Base-by-base conservation (phyloP, 2,797 vertebrate genomes). In the Notolabrus celidotus region DNA sequence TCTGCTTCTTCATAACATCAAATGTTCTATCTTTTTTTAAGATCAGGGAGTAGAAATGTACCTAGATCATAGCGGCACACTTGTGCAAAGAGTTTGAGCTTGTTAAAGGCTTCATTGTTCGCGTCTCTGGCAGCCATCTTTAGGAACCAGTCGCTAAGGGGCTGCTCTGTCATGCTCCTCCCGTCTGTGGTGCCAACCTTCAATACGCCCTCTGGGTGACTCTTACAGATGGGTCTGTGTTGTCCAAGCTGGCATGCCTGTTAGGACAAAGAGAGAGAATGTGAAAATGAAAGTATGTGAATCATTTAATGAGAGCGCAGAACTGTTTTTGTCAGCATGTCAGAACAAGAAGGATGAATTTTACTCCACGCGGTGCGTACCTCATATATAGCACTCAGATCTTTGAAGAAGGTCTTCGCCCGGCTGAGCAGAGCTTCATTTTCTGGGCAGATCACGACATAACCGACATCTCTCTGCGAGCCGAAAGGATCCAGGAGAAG, bases 71-170 rank as follows among this genome's bases (percentile, higher is more conserved):
- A 97, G 92, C 95, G 95, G 94, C 97, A 99, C 81, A 99, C 97
- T 98, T 99, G 97, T 74, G 98, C 97, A 19, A 97, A 99, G 52
- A 99, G 94, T 85, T 97, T 97, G 86, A 99, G 96, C 91, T 97
- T 97, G 90, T 95, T 96, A 91, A 98, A 97, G 0, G 96, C 95
- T 80, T 99, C 98, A 15, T 90, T 96, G 95, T 95, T 96, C 87
- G 94, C 87, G 0, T 92, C 92, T 78, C 95, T 96, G 80, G 94
- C 90, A 73, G 96, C 92, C 92, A 93, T 91, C 89, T 97, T 98
- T 50, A 96, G 95, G 91, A 99, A 99, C 98, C 98, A 99, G 67
- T 99, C 97, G 1, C 96, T 96, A 74, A 99, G 96, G 47, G 96
- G 89, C 87, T 98, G 97, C 88, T 98, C 97, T 0, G 96, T 94